Percentiles rank a stretch among this genome's conserved stretches.
Evolutionary conservation across 2,113 vertebrate genomes (phyloP).

Genomic region (Lophotis ruficrista): DNA sequence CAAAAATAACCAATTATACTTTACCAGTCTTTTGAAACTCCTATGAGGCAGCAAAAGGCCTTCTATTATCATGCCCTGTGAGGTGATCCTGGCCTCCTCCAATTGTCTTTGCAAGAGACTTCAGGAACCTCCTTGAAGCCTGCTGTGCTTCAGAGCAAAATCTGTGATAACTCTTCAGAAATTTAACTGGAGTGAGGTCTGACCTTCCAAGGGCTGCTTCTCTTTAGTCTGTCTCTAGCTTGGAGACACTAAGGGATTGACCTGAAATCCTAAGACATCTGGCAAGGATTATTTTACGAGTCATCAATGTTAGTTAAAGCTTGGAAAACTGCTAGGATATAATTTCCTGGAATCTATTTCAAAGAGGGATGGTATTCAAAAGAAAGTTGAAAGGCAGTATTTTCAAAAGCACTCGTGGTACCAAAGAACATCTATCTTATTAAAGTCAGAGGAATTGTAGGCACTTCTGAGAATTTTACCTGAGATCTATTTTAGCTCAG

Average conservation of each 20-base stretch:
- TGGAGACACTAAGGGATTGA: neutral
- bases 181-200: neutral
- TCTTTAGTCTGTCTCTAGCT: neutral
- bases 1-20: neutral
- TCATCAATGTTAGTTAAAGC: neutral
- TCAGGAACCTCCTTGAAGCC: neutral
- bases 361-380: neutral
- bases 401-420: slow-evolving; percentile 8
- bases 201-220: neutral
- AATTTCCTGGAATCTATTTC: neutral
- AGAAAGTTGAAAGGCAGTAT: neutral
- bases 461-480: neutral
- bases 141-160: neutral
- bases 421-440: neutral
- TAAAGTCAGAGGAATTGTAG: neutral
- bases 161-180: neutral
- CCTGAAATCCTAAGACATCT: neutral
- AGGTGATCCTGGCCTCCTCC: neutral
- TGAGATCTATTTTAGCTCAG: neutral
- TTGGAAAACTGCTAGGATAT: neutral
- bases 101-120: neutral
- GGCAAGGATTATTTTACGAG: neutral
- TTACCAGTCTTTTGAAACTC: neutral
- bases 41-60: neutral
- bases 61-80: neutral